Evolutionary conservation across 2,113 vertebrate species (phyloP).

Genomic region (Gymnarchus niloticus): DNA sequence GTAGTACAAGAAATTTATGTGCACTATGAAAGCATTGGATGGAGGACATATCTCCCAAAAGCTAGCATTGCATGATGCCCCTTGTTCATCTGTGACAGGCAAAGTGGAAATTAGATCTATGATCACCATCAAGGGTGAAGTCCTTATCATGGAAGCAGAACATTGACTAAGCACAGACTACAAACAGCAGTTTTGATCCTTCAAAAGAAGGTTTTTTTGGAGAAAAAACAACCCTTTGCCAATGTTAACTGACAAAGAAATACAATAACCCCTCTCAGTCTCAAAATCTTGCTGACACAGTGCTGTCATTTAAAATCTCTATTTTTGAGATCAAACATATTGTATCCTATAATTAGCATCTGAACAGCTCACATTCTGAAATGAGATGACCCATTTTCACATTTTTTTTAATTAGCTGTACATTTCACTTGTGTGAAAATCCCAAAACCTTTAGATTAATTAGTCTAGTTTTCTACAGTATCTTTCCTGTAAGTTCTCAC

Average conservation of each 20-base stretch:
- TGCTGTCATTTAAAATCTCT: conserved; percentile 30
- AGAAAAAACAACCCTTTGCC: not conserved
- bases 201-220: not conserved
- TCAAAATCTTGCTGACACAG: not conserved
- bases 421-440: conserved; percentile 31
- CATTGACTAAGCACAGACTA: not conserved
- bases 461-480: conserved; percentile 8
- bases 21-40: not conserved
- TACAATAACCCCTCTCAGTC: not conserved
- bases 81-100: too few species aligned
- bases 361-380: conserved; percentile 36
- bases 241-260: not conserved
- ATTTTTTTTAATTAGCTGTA: conserved; percentile 48
- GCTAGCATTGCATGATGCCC: not conserved
- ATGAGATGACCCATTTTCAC: conserved; percentile 50
- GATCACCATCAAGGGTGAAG: not conserved
- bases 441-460: conserved; percentile 16
- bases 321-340: conserved; percentile 47
- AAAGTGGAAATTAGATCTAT: too few species aligned
- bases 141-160: not conserved
- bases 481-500: not conserved
- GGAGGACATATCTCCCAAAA: not conserved
- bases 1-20: not conserved
- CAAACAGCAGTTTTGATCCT: not conserved
- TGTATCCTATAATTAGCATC: conserved; percentile 45